A percentile compares a stretch with the other conserved stretches of the same genome.
Evolutionary conservation across 2,797 vertebrate genomes (phyloP).

Genomic region (Acestrorhynchus altus): DNA sequence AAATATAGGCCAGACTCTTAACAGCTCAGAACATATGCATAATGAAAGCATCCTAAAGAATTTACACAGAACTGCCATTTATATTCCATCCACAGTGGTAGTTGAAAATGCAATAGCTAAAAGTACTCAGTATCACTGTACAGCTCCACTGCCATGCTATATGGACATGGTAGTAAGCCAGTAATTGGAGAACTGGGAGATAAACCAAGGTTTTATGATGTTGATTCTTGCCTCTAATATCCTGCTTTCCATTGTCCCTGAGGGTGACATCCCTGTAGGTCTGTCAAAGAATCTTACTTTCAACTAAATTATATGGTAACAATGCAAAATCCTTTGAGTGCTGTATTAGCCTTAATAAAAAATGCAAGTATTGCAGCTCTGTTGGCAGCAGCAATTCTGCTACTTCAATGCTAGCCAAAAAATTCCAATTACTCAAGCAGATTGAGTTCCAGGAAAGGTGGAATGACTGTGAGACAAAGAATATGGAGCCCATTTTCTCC

Average conservation of each 20-base stretch:
- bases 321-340: conserved; percentile 20
- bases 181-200: background rate
- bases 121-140: background rate
- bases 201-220: background rate
- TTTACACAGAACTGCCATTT: background rate
- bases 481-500: background rate
- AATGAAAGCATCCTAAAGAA: background rate
- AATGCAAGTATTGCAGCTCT: conserved; percentile 23
- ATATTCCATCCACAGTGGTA: background rate
- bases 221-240: conserved; percentile 9
- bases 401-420: conserved; percentile 15
- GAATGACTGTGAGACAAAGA: conserved; percentile 8
- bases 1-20: background rate
- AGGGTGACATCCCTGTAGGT: background rate
- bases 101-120: background rate
- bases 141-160: conserved; percentile 2
- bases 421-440: conserved; percentile 27
- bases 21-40: background rate
- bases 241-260: background rate
- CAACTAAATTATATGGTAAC: conserved; percentile 29
- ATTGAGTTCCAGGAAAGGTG: conserved; percentile 21
- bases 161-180: background rate
- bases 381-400: conserved; percentile 24
- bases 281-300: background rate
- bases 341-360: conserved; percentile 30